phyloP scores from a whole-genome alignment of 2,888 invertebrate species.

The Plagodis pulveraria region DNA sequence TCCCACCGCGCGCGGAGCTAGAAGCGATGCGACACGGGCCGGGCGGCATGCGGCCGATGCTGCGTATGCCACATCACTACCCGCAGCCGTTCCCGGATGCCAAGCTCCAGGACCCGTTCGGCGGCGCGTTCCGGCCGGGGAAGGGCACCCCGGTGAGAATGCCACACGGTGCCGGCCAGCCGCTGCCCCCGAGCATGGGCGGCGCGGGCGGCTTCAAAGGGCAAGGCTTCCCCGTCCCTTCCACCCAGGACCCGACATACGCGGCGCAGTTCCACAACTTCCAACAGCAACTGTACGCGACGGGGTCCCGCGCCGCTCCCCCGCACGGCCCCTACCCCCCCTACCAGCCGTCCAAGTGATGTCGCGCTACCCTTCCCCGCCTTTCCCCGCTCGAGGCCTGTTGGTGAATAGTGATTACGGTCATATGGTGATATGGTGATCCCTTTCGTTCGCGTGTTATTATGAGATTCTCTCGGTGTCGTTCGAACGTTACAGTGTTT shows the following conservation, averaged over 20 bases:
- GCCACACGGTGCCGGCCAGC: constrained; percentile 79
- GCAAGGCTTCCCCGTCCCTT: constrained; percentile 93
- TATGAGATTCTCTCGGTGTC: constrained; percentile 60
- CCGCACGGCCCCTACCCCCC: constrained; percentile 78
- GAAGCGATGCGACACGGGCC: constrained; percentile 78
- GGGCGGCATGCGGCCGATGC: constrained; percentile 66
- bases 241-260: constrained; percentile 95
- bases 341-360: constrained; percentile 81
- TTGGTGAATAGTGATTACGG: constrained; percentile 37
- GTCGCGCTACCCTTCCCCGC: constrained; percentile 37
- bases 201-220: constrained; percentile 90
- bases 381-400: constrained; percentile 40
- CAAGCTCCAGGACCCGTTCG: constrained; percentile 73
- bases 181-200: constrained; percentile 92
- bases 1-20: constrained; percentile 86
- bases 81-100: constrained; percentile 76
- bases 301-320: constrained; percentile 79
- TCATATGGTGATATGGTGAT: constrained; percentile 36
- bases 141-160: not conserved
- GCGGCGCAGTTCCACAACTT: constrained; percentile 98
- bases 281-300: constrained; percentile 97
- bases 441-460: constrained; percentile 58
- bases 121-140: constrained; percentile 53
- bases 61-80: constrained; percentile 80
- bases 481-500: constrained; percentile 49